Conservation (phyloP, 2,113 vertebrate genomes). For the Serilophus lunatus region DNA sequence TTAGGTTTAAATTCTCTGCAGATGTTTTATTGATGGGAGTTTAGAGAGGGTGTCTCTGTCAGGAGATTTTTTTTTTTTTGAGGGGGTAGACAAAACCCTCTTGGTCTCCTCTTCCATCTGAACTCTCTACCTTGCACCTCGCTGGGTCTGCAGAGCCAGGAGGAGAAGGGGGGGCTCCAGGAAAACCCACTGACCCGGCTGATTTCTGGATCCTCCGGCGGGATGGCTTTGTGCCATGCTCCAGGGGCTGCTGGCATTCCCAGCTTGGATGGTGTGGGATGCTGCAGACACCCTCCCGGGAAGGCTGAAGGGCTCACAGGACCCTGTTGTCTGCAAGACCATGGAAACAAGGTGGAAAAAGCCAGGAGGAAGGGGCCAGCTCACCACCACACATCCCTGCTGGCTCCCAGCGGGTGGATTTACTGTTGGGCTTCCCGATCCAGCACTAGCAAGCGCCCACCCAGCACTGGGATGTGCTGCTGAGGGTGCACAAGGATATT, state of each 20-base stretch:
- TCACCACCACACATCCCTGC: accelerated
- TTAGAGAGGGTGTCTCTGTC: not conserved
- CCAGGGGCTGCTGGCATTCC: not conserved
- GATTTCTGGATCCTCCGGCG: not conserved
- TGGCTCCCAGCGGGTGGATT: not conserved
- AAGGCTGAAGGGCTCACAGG: not conserved
- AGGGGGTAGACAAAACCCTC: not conserved
- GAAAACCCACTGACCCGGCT: not conserved
- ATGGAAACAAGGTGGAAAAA: not conserved
- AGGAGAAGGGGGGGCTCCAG: not conserved
- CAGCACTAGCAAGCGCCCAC: accelerated
- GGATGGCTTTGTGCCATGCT: not conserved
- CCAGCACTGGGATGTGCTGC: not conserved
- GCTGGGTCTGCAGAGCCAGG: accelerated
- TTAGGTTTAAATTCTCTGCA: not conserved
- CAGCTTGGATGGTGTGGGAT: accelerated
- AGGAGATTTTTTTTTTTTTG: not conserved
- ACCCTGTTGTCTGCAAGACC: not conserved
- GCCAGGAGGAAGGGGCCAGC: not conserved
- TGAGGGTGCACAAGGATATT: not conserved
- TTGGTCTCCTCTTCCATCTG: not conserved
- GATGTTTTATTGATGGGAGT: not conserved
- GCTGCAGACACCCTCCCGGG: not conserved
- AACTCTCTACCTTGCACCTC: not conserved
- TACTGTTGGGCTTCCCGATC: not conserved